These are phyloP conservation scores for Poeciliopsis gracilis DNA, from an alignment of 2,797 vertebrate genomes.

Conservation along the genomic window DNA sequence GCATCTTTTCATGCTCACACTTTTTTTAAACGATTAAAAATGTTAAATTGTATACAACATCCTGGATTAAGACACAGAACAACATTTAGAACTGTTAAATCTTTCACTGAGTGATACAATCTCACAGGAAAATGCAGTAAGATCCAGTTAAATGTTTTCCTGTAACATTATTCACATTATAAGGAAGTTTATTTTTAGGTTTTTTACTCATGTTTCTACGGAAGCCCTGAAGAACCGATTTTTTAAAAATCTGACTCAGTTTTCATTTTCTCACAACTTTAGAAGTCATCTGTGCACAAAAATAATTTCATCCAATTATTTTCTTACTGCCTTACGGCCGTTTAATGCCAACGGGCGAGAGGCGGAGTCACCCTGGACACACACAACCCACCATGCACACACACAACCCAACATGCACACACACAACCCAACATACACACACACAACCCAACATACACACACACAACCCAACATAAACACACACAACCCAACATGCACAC, in stretches of 20 bases:
- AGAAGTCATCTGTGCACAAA: neutral
- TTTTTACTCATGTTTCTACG: neutral
- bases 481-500: too few relatives aligned
- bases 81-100: neutral
- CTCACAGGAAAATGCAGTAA: neutral
- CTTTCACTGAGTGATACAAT: neutral
- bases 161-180: neutral
- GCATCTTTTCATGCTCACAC: neutral
- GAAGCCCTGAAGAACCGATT: neutral
- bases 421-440: too few relatives aligned
- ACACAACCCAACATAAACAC: too few relatives aligned
- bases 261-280: neutral
- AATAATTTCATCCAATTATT: neutral
- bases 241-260: neutral
- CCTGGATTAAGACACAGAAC: neutral
- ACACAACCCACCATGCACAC: too few relatives aligned
- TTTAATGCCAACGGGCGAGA: too few relatives aligned
- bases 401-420: too few relatives aligned
- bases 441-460: too few relatives aligned
- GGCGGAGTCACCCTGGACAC: too few relatives aligned
- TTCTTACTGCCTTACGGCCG: too few relatives aligned
- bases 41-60: neutral
- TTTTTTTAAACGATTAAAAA: neutral
- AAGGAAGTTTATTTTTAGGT: neutral
- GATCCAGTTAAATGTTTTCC: neutral